Conservation (phyloP, 2,797 vertebrate species). For the Notoglanidium macrostoma region DNA sequence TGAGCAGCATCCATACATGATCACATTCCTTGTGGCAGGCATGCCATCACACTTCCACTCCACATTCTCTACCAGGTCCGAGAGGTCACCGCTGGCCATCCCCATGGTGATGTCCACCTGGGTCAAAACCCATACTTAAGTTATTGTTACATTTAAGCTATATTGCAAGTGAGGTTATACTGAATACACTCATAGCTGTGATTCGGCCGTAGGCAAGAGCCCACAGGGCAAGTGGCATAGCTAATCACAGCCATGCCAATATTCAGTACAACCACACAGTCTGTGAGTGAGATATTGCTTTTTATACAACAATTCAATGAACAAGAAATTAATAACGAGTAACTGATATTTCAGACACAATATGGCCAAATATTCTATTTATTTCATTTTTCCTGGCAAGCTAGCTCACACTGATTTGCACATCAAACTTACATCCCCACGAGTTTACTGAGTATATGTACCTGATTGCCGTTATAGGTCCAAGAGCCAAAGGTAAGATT, state of each 20-base stretch:
- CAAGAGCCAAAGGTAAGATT: conserved; percentile 90
- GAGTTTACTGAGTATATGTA: conserved; percentile 16
- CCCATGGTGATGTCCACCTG: conserved; percentile 89
- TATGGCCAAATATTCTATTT: too few relatives aligned
- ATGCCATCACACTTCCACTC: conserved; percentile 96
- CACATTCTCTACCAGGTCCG: conserved; percentile 94
- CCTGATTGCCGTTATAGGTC: conserved; percentile 89
- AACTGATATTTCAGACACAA: neutral
- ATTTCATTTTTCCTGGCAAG: too few relatives aligned
- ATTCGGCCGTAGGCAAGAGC: neutral
- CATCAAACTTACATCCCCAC: neutral
- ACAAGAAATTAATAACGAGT: neutral
- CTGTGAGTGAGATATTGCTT: neutral
- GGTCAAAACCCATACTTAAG: neutral
- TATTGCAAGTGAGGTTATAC: neutral
- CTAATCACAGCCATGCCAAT: neutral
- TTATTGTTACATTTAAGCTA: neutral
- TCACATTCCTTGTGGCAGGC: conserved; percentile 93
- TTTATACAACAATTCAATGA: neutral
- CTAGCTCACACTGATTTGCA: too few relatives aligned
- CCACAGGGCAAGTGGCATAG: neutral
- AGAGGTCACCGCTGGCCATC: conserved; percentile 90
- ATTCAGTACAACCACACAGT: neutral
- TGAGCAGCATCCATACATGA: conserved; percentile 95
- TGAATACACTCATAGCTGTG: neutral